phyloP scores from a whole-genome alignment of 2,797 vertebrate species.

The Borostomias antarcticus region DNA sequence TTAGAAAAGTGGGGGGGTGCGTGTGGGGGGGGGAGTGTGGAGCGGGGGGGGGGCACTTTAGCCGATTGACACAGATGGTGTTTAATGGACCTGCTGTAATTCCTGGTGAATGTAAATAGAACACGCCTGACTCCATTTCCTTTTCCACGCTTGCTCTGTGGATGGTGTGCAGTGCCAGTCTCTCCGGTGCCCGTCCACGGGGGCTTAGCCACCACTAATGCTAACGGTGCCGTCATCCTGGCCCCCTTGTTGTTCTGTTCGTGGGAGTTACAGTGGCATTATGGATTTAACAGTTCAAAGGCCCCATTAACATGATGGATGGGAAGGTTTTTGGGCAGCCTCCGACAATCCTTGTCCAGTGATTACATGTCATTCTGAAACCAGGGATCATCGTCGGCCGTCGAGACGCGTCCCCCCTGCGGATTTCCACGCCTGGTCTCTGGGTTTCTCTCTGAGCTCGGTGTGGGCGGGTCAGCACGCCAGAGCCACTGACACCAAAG shows the following conservation, averaged over 20 bases:
- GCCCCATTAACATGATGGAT: constrained; percentile 48
- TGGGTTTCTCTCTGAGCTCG: constrained; percentile 21
- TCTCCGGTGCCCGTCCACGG: neutral
- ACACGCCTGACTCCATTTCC: constrained; percentile 58
- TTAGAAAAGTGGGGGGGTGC: constrained; percentile 21
- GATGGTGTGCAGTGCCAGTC: constrained; percentile 2
- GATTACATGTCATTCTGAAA: constrained; percentile 54
- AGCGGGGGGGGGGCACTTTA: constrained; percentile 69
- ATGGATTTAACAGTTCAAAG: constrained; percentile 35
- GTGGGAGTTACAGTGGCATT: neutral
- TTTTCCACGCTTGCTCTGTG: constrained; percentile 13
- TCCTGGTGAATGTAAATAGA: constrained; percentile 79
- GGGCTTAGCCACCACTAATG: constrained; percentile 12
- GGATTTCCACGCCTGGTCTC: too few relatives aligned
- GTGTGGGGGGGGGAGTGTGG: constrained; percentile 31
- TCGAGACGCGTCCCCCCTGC: neutral
- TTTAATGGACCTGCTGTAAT: constrained; percentile 92
- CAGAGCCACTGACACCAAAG: constrained; percentile 46
- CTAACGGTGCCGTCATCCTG: constrained; percentile 19
- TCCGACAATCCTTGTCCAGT: constrained; percentile 45
- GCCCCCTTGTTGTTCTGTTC: neutral
- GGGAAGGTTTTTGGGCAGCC: constrained; percentile 36
- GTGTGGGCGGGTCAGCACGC: constrained; percentile 50
- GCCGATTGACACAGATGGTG: constrained; percentile 86
- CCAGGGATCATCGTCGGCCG: constrained; percentile 21